A percentile compares a stretch with the other conserved stretches of the same genome.
phyloP scores from a whole-genome alignment of 2,113 vertebrate species.

The Alethe castanea region DNA sequence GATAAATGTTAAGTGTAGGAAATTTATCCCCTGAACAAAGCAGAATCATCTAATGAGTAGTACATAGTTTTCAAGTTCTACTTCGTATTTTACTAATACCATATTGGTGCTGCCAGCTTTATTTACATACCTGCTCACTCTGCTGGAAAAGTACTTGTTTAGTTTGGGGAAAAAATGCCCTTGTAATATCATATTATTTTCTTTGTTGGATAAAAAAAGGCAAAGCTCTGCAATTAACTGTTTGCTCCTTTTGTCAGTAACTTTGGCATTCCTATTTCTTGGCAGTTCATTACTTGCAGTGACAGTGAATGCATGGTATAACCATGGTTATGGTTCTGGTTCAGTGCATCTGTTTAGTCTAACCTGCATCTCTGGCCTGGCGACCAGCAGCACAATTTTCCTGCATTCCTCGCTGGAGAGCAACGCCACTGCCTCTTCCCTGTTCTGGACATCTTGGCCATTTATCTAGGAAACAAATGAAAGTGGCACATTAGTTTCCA shows the following conservation, averaged over 20 bases:
- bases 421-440: conserved; percentile 88
- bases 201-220: background rate
- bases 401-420: conserved; percentile 88
- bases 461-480: conserved; percentile 90
- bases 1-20: background rate
- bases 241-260: background rate
- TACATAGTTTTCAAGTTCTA: background rate
- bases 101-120: background rate
- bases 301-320: background rate
- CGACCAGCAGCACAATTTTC: conserved; percentile 88
- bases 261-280: background rate
- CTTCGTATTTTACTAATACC: background rate
- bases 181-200: background rate
- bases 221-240: background rate
- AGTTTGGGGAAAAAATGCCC: background rate
- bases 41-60: background rate
- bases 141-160: background rate
- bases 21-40: background rate
- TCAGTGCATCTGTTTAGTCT: conserved; percentile 48
- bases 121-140: background rate
- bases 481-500: conserved; percentile 76
- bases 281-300: background rate
- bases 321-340: background rate
- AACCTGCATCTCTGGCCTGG: conserved; percentile 92
- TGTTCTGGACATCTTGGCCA: conserved; percentile 91